phyloP scores from a whole-genome alignment of 2,113 vertebrate species.

The Menidia beryllina region DNA sequence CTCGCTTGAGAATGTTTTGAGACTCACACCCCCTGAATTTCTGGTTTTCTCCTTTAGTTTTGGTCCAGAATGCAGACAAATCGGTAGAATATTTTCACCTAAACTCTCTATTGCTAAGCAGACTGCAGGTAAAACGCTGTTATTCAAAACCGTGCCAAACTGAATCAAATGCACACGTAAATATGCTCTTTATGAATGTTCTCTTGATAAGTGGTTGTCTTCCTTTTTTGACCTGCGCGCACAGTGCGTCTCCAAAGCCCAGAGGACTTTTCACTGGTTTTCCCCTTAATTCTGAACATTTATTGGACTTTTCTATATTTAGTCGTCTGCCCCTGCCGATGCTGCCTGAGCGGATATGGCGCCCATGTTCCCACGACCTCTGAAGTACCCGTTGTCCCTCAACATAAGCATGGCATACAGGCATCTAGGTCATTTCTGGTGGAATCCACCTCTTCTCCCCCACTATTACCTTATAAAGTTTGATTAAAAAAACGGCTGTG shows the following conservation, averaged over 20 bases:
- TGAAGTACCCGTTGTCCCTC: slow-evolving; percentile 68
- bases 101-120: neutral
- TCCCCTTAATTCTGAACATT: slow-evolving; percentile 69
- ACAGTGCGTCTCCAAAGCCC: slow-evolving; percentile 57
- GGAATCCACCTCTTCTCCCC: slow-evolving; percentile 70
- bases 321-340: slow-evolving; percentile 80
- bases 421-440: slow-evolving; percentile 72
- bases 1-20: slow-evolving; percentile 49
- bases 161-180: neutral
- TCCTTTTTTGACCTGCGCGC: slow-evolving; percentile 37
- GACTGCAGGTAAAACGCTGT: neutral
- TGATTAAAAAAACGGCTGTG: slow-evolving; percentile 24
- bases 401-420: slow-evolving; percentile 74
- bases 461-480: slow-evolving; percentile 83
- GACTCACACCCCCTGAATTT: slow-evolving; percentile 27
- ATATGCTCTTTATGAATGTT: neutral
- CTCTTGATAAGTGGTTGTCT: slow-evolving; percentile 28
- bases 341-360: slow-evolving; percentile 84
- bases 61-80: slow-evolving; percentile 9
- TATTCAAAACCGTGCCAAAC: neutral
- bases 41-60: slow-evolving; percentile 15
- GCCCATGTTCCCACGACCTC: slow-evolving; percentile 88
- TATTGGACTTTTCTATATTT: slow-evolving; percentile 84
- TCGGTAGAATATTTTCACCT: neutral
- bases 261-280: slow-evolving; percentile 66